Evolutionary conservation across 2,888 invertebrate species (phyloP), one percentile per base, ranked within the genome.

Genomic region (Rotaria sp.): DNA sequence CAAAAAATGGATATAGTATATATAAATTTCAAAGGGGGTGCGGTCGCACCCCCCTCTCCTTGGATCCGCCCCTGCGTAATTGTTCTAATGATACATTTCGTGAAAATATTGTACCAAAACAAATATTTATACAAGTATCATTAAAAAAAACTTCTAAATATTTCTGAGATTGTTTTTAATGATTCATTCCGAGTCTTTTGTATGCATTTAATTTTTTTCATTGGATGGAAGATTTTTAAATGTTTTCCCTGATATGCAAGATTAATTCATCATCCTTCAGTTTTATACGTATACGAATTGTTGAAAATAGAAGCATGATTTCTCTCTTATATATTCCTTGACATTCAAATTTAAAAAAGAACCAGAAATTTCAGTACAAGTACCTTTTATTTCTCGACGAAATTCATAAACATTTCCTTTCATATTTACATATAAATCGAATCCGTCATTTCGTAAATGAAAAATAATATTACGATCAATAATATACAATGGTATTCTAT

Each of bases 371-470:
- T 59, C 15, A 26, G 11, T 15, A 8, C 30, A 4, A 11, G 2
- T 13, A 30, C n/a, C n/a, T n/a, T n/a, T 59, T 11, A 11, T 0
- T 59, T 38, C 1, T 74, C 80, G 80, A 2, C 10, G 24, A 3
- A 45, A 80, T 26, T 45, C 41, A n/a, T 80, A 45, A n/a, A 80
- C 45, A 45, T 80, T 80, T 45, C 80, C 80, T 80, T 80, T 80
- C 45, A 45, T 80, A 80, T 45, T 45, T 21, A 80, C 10, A 80
- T n/a, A 80, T n/a, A 80, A n/a, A 15, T 2, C n/a, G n/a, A 80
- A 80, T 13, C 80, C 80, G 45, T 80, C 45, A 45, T 80, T 45
- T 2, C 26, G 38, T 45, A 80, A 45, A n/a, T 80, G 35, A n/a
- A 80, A 45, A 45, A 80, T 45, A 80, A 45, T 45, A 1, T n/a